phyloP scores from a whole-genome alignment of 1,140 invertebrate genomes.

The Cydia fagiglandana region DNA sequence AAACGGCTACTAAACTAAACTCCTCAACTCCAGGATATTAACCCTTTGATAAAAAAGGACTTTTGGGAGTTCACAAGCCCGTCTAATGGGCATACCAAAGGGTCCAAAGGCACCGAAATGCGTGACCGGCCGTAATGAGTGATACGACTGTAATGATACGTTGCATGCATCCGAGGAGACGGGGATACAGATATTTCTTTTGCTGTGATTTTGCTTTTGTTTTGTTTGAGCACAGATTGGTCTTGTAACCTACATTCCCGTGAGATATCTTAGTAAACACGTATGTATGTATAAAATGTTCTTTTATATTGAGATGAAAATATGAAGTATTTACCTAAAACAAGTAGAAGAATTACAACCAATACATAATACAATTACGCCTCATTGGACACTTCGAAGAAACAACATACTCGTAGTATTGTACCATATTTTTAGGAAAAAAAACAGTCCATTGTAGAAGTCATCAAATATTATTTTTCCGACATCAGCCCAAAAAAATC shows the following conservation, averaged over 20 bases:
- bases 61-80: constrained; percentile 16
- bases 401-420: no score
- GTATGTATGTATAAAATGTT: neutral
- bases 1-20: neutral
- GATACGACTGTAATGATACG: constrained; percentile 26
- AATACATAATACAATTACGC: no score
- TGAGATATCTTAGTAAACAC: neutral
- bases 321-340: no score
- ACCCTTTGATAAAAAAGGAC: constrained; percentile 12
- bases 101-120: neutral
- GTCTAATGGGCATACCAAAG: constrained; percentile 24
- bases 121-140: constrained; percentile 27
- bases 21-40: neutral
- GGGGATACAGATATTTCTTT: constrained; percentile 8
- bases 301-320: neutral
- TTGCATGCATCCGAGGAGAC: constrained; percentile 4
- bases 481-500: no score
- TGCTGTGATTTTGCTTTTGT: neutral
- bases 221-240: constrained; percentile 2
- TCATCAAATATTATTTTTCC: no score
- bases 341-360: no score
- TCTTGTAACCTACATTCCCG: constrained; percentile 10
- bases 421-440: no score
- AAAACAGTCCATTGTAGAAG: no score
- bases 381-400: no score